Percentiles rank a stretch among this genome's conserved stretches.
Evolutionary conservation across 2,888 invertebrate species (phyloP).

Genomic region (Apodemia duryi): DNA sequence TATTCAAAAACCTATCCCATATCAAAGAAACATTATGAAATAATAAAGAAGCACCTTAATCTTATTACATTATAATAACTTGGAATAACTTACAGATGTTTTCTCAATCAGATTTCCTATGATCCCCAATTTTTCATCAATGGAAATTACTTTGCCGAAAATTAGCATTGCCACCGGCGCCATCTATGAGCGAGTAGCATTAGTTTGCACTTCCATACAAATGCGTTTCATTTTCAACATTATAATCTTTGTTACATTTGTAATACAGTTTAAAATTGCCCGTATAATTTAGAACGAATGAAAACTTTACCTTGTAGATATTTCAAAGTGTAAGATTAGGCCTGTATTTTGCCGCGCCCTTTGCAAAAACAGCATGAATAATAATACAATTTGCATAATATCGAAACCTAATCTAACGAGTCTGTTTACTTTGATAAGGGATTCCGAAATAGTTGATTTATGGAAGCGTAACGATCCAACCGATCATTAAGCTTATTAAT

Average conservation of each 20-base stretch:
- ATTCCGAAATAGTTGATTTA: slow-evolving; percentile 47
- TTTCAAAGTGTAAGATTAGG: slow-evolving; percentile 59
- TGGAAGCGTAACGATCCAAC: slow-evolving; percentile 31
- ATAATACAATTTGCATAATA: slow-evolving; percentile 76
- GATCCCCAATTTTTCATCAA: slow-evolving; percentile 71
- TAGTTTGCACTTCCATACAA: neutral
- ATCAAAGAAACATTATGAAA: slow-evolving; percentile 72
- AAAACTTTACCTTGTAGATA: slow-evolving; percentile 43
- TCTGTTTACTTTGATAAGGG: slow-evolving; percentile 68
- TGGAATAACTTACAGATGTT: slow-evolving; percentile 73
- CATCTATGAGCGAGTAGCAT: slow-evolving; percentile 59
- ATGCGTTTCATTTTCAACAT: neutral
- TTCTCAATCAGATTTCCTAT: slow-evolving; percentile 64
- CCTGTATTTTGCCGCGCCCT: slow-evolving; percentile 59
- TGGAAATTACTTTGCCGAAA: slow-evolving; percentile 62
- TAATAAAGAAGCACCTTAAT: slow-evolving; percentile 68
- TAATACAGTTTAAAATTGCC: slow-evolving; percentile 37
- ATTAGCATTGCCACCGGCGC: slow-evolving; percentile 73
- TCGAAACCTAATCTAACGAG: slow-evolving; percentile 59
- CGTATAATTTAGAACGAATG: slow-evolving; percentile 27
- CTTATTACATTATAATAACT: slow-evolving; percentile 71
- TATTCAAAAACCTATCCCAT: slow-evolving; percentile 38
- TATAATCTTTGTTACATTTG: accelerated
- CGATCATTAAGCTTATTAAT: slow-evolving; percentile 12
- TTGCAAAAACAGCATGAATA: slow-evolving; percentile 76